phyloP scores from a whole-genome alignment of 2,888 invertebrate genomes.

The Ectemnius continuus region DNA sequence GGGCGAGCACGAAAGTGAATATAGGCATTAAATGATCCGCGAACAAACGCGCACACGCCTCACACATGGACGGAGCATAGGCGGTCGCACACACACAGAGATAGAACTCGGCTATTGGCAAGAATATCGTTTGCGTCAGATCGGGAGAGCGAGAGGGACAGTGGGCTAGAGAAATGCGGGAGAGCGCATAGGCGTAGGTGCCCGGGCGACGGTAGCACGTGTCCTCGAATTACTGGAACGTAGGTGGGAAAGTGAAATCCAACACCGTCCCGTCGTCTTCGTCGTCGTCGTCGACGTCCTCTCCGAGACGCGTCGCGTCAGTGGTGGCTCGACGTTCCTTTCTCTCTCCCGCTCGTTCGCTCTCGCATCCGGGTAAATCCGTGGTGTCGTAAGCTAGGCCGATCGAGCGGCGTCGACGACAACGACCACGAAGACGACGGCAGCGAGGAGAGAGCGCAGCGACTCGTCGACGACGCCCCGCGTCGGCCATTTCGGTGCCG shows the following conservation, averaged over 20 bases:
- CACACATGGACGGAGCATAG: neutral
- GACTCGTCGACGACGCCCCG: slow-evolving; percentile 42
- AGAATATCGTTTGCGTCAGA: slow-evolving; percentile 32
- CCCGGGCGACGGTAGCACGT: slow-evolving; percentile 26
- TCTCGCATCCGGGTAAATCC: slow-evolving; percentile 40
- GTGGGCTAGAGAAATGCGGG: neutral
- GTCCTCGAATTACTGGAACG: slow-evolving; percentile 54
- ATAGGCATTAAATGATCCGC: slow-evolving; percentile 5
- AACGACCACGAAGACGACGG: slow-evolving; percentile 26
- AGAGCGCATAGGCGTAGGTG: slow-evolving; percentile 21
- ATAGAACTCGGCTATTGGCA: slow-evolving; percentile 19
- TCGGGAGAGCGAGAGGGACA: neutral
- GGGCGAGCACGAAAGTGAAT: slow-evolving; percentile 3
- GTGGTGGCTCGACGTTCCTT: too few relatives aligned
- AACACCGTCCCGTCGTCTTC: slow-evolving; percentile 56
- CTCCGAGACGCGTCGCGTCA: slow-evolving; percentile 19
- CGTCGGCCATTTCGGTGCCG: slow-evolving; percentile 70
- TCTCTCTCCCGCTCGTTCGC: too few relatives aligned
- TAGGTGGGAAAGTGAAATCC: slow-evolving; percentile 65
- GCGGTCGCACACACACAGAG: neutral
- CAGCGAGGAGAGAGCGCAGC: slow-evolving; percentile 22
- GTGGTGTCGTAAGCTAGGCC: slow-evolving; percentile 46
- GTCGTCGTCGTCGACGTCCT: slow-evolving; percentile 42
- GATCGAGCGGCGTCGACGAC: slow-evolving; percentile 26
- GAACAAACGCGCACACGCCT: slow-evolving; percentile 4